Base-by-base conservation (phyloP, 2,797 vertebrate species). In the Cephalopachus bancanus region DNA sequence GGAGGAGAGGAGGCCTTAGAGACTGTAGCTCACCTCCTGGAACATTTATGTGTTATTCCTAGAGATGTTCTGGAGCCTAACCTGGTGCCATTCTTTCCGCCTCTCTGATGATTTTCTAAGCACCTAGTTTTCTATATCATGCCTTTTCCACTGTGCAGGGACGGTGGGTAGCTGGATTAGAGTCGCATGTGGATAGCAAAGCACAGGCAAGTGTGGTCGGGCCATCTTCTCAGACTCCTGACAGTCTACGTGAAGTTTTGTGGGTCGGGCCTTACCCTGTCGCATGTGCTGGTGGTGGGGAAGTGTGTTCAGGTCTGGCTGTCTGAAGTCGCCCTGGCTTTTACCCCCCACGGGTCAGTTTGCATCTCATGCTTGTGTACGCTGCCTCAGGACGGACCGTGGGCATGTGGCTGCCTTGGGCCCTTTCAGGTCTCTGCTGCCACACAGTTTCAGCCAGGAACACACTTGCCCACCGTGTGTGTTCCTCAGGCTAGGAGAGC, bases 101-200 rank as follows among this genome's bases (percentile, higher is more conserved):
- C 89, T 94, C 33, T 84, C 65, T 33, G 79, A 3, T 79, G 28
- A n/a, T 83, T 83, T 87, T 92, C 57, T 78, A 85, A 89, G 65
- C 12, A 85, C 26, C 20, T 85, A n/a, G 62, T 85, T 80, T 49
- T 57, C 57, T 51, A 5, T 37, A 37, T 69, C 84, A 85, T 65
- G 89, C 28, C n/a, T 89, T 20, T 89, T 30, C 37, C 10, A 20
- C 62, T 76, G 17, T 74, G 17, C 30, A 65, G 20, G 75, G 15
- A 10, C 49, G 59, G 83, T 37, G 65, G 53, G 76, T 88, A 67
- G 51, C 26, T 89, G 65, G 33, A 24, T 67, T 94, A 79, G 55
- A 89, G 67, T 72, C 89, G 26, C n/a, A 20, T 74, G 22, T 26
- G 20, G 17, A 22, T 87, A 75, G 89, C 28, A 37, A 28, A 33